Evolutionary conservation across 2,888 invertebrate species (phyloP).

Genomic region (Cheilosia vulpina): DNA sequence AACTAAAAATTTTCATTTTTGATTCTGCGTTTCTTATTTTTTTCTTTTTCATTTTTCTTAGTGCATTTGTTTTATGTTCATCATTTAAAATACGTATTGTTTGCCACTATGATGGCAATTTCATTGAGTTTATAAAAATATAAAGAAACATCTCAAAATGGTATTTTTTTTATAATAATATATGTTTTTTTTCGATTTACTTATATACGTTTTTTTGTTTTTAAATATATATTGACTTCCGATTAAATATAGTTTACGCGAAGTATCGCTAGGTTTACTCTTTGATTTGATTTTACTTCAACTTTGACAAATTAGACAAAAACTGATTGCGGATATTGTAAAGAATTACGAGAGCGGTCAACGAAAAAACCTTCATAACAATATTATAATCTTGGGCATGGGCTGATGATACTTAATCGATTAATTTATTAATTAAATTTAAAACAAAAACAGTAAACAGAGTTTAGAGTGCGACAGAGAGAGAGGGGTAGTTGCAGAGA

Average conservation of each 20-base stretch:
- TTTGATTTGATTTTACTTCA: slow-evolving; percentile 24
- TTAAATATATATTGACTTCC: slow-evolving; percentile 41
- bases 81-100: slow-evolving; percentile 35
- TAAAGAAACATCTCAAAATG: slow-evolving; percentile 54
- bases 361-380: slow-evolving; percentile 2
- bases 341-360: not conserved
- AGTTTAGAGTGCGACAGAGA: not conserved
- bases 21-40: not conserved
- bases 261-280: slow-evolving; percentile 47
- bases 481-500: not conserved
- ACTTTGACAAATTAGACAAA: not conserved
- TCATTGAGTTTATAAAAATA: slow-evolving; percentile 58
- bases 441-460: not conserved
- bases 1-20: not conserved
- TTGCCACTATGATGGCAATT: slow-evolving; percentile 21
- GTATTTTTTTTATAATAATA: slow-evolving; percentile 25
- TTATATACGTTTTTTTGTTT: slow-evolving; percentile 24
- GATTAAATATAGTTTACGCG: slow-evolving; percentile 39
- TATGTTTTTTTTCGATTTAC: slow-evolving; percentile 22
- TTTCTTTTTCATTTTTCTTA: slow-evolving; percentile 2
- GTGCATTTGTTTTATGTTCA: not conserved
- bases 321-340: not conserved
- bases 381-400: slow-evolving; percentile 16
- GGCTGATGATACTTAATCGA: not conserved
- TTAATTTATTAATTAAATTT: not conserved